These are phyloP conservation scores for Centroberyx gerrardi DNA, from an alignment of 2,797 vertebrate species.

Conservation along the genomic window DNA sequence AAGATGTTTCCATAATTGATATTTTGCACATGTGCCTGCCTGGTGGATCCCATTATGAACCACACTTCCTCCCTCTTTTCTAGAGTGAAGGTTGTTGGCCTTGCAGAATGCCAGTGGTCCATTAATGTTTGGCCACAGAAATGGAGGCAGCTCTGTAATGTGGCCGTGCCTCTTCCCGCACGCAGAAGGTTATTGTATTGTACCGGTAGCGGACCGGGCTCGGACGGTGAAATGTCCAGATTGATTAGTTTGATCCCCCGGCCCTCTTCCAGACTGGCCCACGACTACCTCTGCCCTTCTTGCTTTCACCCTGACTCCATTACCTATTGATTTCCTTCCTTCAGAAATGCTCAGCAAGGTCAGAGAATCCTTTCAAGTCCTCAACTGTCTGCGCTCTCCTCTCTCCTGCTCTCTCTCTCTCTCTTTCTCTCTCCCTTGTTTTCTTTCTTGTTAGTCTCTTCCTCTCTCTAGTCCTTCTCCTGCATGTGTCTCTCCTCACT, in stretches of 20 bases:
- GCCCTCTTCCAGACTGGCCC: constrained; percentile 39
- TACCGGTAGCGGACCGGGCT: constrained; percentile 24
- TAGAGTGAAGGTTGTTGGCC: constrained; percentile 38
- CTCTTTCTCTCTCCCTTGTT: constrained; percentile 31
- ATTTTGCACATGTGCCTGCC: constrained; percentile 7
- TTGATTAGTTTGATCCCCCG: constrained; percentile 71
- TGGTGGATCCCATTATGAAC: background rate
- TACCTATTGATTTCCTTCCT: constrained; percentile 82
- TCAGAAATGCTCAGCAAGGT: constrained; percentile 78
- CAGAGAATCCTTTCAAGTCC: constrained; percentile 76
- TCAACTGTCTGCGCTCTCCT: constrained; percentile 56
- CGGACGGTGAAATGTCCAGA: constrained; percentile 56
- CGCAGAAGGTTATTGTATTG: constrained; percentile 40
- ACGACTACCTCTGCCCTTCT: constrained; percentile 65
- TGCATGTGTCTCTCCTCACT: constrained; percentile 32
- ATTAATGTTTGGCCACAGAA: constrained; percentile 11
- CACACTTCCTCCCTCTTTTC: constrained; percentile 8
- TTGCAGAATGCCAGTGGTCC: constrained; percentile 26
- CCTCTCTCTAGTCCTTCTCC: constrained; percentile 40
- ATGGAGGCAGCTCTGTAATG: constrained; percentile 39
- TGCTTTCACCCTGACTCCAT: constrained; percentile 79
- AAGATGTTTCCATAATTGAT: constrained; percentile 26
- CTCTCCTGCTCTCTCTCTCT: constrained; percentile 31
- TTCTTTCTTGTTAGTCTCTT: constrained; percentile 61
- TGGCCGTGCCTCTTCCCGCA: constrained; percentile 11